phyloP scores from a whole-genome alignment of 2,113 vertebrate species.

The Oncorhynchus gorbuscha region DNA sequence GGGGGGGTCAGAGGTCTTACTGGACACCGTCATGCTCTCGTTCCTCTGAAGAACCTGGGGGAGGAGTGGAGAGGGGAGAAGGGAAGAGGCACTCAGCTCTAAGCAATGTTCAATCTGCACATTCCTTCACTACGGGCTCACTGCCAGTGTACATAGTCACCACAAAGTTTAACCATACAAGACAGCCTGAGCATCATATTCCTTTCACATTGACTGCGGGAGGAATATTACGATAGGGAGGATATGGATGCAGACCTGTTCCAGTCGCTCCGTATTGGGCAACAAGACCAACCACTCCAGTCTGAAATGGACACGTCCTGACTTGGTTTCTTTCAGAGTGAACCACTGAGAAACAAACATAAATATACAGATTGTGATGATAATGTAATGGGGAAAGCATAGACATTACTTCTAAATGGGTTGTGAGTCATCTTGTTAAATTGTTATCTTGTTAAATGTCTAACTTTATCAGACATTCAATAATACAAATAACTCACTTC shows the following conservation, averaged over 20 bases:
- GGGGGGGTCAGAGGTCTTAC: constrained; percentile 77
- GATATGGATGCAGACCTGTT: constrained; percentile 72
- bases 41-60: constrained; percentile 82
- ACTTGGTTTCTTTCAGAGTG: constrained; percentile 77
- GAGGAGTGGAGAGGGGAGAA: background rate
- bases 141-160: background rate
- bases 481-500: constrained; percentile 71
- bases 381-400: background rate
- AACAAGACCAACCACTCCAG: constrained; percentile 85
- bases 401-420: background rate
- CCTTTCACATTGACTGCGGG: background rate
- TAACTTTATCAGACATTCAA: background rate
- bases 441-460: no score
- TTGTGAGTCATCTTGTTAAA: no score
- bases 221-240: background rate
- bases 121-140: background rate
- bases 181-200: background rate
- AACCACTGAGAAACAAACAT: constrained; percentile 79
- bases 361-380: background rate
- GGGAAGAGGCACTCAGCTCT: background rate
- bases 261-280: constrained; percentile 73
- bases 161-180: no score
- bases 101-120: background rate
- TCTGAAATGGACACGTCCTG: constrained; percentile 81
- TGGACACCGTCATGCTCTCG: constrained; percentile 56